Evolutionary conservation across 2,888 invertebrate genomes (phyloP), one percentile per base, ranked within the genome.

Genomic region (Bellardia bayeri): DNA sequence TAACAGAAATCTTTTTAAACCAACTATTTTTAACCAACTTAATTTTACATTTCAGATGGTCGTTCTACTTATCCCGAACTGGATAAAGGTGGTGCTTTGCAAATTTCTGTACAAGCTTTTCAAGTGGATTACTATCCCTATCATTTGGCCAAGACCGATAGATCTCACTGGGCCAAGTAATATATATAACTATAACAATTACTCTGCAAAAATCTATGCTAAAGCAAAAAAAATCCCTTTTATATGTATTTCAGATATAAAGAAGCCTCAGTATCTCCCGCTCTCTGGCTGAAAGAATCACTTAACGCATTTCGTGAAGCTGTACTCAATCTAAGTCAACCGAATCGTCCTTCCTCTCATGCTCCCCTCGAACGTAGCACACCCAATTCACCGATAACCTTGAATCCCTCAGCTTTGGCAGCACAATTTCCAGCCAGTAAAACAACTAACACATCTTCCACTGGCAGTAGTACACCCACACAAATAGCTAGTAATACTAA

Each of bases 51-150:
- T 90, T 14, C 92, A 97, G 97, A 96, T 94, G 98, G 98, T 2
- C 95, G 98, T 89, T 98, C 98, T 0, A 95, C 96, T 86, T 97
- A 98, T 94, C 97, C 98, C 0, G 96, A 97, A 58, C 94, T 98
- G 37, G 95, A 96, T 90, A 97, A 97, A 89, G 99, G 99, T 2
- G 99, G 98, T 1, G 98, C 99, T 0, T 94, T 99, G 78, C 99
- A 99, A 94, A 96, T 99, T 85, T 97, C 97, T 0, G 94, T 99
- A 58, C 96, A 96, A 89, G 97, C 97, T 92, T 97, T 97, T 94
- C 97, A 97, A 94, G 95, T 99, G 1, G 99, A 99, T 93, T 97
- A 97, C 91, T 99, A 99, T 94, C 99, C 99, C 0, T 99, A 98
- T 94, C 99, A 99, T 94, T 95, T 98, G 91, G 98, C 98, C 45